A percentile compares a stretch with the other conserved stretches of the same genome.
Conservation (phyloP, 2,888 invertebrate species). For the Eupithecia subfuscata region DNA sequence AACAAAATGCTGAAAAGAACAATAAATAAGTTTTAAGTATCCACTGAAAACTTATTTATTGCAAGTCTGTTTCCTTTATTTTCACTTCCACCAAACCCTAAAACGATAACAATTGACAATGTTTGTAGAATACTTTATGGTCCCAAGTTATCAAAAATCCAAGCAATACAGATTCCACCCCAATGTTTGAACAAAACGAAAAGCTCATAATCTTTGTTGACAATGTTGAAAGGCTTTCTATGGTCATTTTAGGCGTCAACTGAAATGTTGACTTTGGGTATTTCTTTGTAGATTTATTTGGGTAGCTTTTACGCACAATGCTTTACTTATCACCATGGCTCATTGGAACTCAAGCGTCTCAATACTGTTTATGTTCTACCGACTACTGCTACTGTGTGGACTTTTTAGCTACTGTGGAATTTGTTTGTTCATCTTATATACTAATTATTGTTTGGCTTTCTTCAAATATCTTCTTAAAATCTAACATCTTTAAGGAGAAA, state of each 20-base stretch:
- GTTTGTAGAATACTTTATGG: not conserved
- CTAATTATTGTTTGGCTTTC: conserved; percentile 8
- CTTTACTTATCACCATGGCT: conserved; percentile 11
- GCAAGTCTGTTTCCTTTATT: not conserved
- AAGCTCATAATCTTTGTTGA: conserved; percentile 38
- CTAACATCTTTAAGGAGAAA: conserved; percentile 3
- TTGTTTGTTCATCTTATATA: conserved; percentile 12
- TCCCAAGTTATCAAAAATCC: not conserved
- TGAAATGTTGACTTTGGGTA: conserved; percentile 39
- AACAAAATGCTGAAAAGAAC: not conserved
- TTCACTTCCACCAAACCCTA: not conserved
- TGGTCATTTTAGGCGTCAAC: conserved; percentile 41
- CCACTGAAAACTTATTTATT: not conserved
- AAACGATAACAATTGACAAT: not conserved
- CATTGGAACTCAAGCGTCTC: conserved; percentile 28
- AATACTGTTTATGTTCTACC: conserved; percentile 23
- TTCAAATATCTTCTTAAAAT: not conserved
- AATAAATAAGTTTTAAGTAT: not conserved
- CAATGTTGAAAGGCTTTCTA: conserved; percentile 35
- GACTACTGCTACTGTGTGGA: conserved; percentile 20
- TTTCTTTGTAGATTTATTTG: conserved; percentile 35
- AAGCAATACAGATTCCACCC: not conserved
- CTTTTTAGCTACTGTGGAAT: conserved; percentile 5
- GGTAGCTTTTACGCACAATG: not conserved
- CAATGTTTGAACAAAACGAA: conserved; percentile 27